A percentile compares a stretch with the other conserved stretches of the same genome.
Evolutionary conservation across 1,140 invertebrate genomes (phyloP).

Genomic region (Drosophila sp.): DNA sequence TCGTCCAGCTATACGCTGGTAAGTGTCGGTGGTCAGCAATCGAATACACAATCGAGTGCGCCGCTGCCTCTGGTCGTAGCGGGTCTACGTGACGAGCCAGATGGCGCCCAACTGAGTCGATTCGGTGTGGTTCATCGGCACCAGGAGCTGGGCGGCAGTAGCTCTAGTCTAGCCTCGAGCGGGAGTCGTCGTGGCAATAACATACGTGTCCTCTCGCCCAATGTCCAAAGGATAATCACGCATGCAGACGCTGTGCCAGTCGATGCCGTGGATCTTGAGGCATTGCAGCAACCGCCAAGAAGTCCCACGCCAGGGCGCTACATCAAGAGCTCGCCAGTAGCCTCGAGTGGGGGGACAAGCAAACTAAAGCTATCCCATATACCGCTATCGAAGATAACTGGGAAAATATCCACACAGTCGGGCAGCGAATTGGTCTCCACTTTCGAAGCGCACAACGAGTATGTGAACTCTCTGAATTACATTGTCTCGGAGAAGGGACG

Average conservation of each 20-base stretch:
- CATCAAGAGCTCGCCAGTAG: conserved; percentile 40
- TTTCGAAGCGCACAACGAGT: conserved; percentile 67
- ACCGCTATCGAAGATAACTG: conserved; percentile 77
- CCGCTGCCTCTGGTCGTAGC: conserved; percentile 50
- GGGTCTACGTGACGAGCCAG: conserved; percentile 66
- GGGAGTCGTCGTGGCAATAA: conserved; percentile 71
- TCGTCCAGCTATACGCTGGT: conserved; percentile 55
- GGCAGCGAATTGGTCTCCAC: conserved; percentile 79
- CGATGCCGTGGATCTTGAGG: conserved; percentile 69
- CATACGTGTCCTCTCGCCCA: conserved; percentile 76
- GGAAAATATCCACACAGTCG: conserved; percentile 75
- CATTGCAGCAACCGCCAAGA: conserved; percentile 55
- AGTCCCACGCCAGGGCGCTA: conserved; percentile 60
- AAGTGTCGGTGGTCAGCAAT: background rate
- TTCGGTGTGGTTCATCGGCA: conserved; percentile 51
- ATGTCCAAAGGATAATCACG: conserved; percentile 78
- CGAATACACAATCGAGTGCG: background rate
- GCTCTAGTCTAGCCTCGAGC: conserved; percentile 60
- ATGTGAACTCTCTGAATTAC: conserved; percentile 50
- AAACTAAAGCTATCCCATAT: conserved; percentile 71
- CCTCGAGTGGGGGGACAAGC: conserved; percentile 14
- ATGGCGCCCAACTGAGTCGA: conserved; percentile 69
- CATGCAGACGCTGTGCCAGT: conserved; percentile 70
- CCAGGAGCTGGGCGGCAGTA: conserved; percentile 66
- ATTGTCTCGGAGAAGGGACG: conserved; percentile 26